A percentile compares a stretch with the other conserved stretches of the same genome.
These are phyloP conservation scores for Synodontis membranacea DNA, from an alignment of 2,113 vertebrate genomes.

Conservation along the genomic window DNA sequence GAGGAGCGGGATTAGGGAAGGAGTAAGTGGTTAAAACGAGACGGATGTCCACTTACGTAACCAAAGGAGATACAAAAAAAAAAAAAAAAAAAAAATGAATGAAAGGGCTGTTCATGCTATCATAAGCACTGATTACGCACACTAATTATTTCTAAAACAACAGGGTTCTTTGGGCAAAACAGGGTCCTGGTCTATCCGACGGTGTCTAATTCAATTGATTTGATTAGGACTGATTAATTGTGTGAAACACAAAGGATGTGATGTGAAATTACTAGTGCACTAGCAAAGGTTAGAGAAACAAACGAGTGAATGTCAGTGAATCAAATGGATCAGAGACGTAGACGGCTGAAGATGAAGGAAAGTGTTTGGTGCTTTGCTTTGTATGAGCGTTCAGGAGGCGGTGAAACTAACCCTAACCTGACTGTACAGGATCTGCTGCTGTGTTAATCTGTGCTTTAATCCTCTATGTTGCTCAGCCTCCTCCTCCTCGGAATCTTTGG, in stretches of 20 bases:
- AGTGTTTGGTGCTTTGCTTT: neutral
- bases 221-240: neutral
- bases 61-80: constrained; percentile 28
- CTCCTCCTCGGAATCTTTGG: neutral
- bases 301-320: neutral
- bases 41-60: constrained; percentile 24
- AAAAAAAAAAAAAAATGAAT: neutral
- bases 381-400: neutral
- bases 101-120: constrained; percentile 1
- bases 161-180: constrained; percentile 45
- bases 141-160: constrained; percentile 52
- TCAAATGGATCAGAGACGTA: neutral
- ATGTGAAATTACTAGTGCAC: neutral
- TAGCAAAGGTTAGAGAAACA: neutral
- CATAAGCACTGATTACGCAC: constrained; percentile 48
- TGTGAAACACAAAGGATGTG: neutral
- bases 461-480: constrained; percentile 52
- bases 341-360: neutral
- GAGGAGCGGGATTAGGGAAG: neutral
- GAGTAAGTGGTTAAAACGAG: neutral
- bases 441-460: constrained; percentile 70
- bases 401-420: no score
- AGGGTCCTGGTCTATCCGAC: constrained; percentile 46
- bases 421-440: constrained; percentile 53
- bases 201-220: constrained; percentile 15